A percentile compares a stretch with the other conserved stretches of the same genome.
phyloP scores from a whole-genome alignment of 2,113 vertebrate genomes.

The Stegastes partitus region DNA sequence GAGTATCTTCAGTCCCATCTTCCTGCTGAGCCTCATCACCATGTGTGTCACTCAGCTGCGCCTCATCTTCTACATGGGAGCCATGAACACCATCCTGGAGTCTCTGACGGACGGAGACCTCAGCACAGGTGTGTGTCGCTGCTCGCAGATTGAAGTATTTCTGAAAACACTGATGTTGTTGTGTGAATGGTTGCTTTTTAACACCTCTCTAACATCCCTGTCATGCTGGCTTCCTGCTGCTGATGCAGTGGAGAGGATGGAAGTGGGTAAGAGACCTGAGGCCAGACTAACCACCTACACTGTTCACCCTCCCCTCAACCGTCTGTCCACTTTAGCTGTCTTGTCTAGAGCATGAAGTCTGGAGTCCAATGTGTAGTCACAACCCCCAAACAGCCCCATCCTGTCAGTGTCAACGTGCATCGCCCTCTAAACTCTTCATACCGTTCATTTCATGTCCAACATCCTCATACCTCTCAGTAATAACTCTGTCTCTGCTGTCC shows the following conservation, averaged over 20 bases:
- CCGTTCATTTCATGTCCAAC: neutral
- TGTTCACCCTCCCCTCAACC: constrained; percentile 6
- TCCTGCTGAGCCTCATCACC: constrained; percentile 96
- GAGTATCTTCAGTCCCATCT: constrained; percentile 95
- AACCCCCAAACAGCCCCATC: neutral
- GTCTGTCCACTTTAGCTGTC: constrained; percentile 17
- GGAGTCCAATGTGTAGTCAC: neutral
- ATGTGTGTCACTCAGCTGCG: constrained; percentile 98
- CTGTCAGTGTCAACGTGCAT: neutral
- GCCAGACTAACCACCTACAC: constrained; percentile 16
- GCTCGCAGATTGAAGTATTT: neutral
- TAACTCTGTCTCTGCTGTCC: neutral
- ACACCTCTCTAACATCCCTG: constrained; percentile 52
- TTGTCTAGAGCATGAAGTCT: constrained; percentile 20
- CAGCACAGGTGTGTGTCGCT: constrained; percentile 83
- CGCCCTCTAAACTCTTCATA: neutral
- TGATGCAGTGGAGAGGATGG: constrained; percentile 84
- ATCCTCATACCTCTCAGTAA: neutral
- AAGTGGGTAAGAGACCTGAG: constrained; percentile 77
- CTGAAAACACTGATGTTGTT: neutral
- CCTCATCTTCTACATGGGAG: constrained; percentile 99
- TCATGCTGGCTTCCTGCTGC: constrained; percentile 75
- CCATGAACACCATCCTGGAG: constrained; percentile 97
- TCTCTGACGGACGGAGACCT: constrained; percentile 88
- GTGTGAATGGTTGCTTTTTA: neutral